Percentiles rank a stretch among this genome's conserved stretches.
phyloP scores from a whole-genome alignment of 1,140 invertebrate genomes.

The Nebria ingens region DNA sequence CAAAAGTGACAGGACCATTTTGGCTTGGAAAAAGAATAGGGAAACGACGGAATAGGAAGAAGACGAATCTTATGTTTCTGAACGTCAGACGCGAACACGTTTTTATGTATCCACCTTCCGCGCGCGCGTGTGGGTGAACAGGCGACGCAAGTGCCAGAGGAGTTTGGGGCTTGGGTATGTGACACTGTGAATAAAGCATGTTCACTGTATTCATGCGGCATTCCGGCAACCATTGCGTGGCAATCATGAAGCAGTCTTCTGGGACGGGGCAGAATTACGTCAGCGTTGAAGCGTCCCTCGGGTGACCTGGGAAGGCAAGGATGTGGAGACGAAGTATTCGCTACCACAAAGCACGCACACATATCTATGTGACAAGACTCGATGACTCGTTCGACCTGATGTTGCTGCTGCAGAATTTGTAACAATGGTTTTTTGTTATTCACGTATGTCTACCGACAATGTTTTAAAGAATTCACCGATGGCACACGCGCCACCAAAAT shows the following conservation, averaged over 20 bases:
- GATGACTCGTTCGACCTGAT: neutral
- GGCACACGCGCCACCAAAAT: neutral
- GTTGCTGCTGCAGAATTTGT: neutral
- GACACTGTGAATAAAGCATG: constrained; percentile 7
- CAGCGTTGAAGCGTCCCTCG: constrained; percentile 3
- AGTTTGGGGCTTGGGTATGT: neutral
- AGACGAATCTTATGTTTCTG: constrained; percentile 6
- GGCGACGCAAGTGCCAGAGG: neutral
- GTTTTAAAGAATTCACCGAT: constrained; percentile 2
- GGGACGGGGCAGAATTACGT: constrained; percentile 4
- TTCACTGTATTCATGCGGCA: constrained; percentile 3
- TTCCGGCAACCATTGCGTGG: constrained; percentile 2
- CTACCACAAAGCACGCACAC: neutral
- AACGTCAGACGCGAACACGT: neutral
- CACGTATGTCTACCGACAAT: neutral
- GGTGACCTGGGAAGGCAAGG: neutral
- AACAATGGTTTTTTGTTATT: neutral
- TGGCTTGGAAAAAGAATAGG: neutral
- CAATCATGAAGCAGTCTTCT: constrained; percentile 2
- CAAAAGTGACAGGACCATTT: constrained; percentile 1
- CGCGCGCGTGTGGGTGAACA: neutral
- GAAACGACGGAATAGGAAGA: neutral
- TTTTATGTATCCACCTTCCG: neutral
- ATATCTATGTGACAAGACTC: neutral
- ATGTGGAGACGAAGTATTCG: neutral